A percentile compares a stretch with the other conserved stretches of the same genome.
These are phyloP conservation scores for Anhinga anhinga DNA, from an alignment of 2,113 vertebrate genomes.

Conservation along the genomic window DNA sequence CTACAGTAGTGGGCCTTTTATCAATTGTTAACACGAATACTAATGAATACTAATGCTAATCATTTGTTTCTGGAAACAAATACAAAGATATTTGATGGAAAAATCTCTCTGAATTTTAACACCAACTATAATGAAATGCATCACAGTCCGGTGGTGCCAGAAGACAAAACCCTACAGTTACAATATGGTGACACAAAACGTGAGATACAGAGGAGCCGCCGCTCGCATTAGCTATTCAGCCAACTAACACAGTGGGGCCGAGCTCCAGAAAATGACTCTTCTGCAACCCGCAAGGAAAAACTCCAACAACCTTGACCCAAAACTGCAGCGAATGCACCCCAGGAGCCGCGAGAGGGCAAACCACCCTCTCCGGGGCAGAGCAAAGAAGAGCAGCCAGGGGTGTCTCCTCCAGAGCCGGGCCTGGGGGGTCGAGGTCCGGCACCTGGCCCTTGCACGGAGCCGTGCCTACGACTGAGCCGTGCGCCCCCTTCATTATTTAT, in stretches of 20 bases:
- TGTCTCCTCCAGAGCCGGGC: fast-evolving
- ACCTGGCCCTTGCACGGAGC: not conserved
- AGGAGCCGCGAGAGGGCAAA: not conserved
- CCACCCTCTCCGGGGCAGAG: fast-evolving
- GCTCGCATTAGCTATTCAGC: fast-evolving
- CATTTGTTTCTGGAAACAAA: conserved; percentile 68
- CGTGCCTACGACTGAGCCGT: fast-evolving
- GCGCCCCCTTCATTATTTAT: not conserved
- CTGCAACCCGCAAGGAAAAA: not conserved
- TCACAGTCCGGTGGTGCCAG: not conserved
- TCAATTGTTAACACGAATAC: conserved; percentile 62
- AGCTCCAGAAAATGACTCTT: not conserved
- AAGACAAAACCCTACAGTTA: not conserved
- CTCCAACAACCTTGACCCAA: not conserved
- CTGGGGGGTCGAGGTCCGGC: fast-evolving
- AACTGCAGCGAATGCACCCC: not conserved
- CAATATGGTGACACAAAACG: not conserved
- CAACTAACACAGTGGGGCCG: fast-evolving
- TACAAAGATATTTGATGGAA: conserved; percentile 32
- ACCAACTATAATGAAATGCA: not conserved
- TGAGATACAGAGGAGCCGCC: not conserved
- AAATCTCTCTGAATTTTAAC: conserved; percentile 24
- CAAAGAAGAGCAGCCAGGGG: not conserved
- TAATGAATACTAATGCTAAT: conserved; percentile 68
- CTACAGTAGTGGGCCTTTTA: conserved; percentile 55